Evolutionary conservation across 2,797 vertebrate species (phyloP), one percentile per base, ranked within the genome.

Genomic region (Hippocampus kuda): DNA sequence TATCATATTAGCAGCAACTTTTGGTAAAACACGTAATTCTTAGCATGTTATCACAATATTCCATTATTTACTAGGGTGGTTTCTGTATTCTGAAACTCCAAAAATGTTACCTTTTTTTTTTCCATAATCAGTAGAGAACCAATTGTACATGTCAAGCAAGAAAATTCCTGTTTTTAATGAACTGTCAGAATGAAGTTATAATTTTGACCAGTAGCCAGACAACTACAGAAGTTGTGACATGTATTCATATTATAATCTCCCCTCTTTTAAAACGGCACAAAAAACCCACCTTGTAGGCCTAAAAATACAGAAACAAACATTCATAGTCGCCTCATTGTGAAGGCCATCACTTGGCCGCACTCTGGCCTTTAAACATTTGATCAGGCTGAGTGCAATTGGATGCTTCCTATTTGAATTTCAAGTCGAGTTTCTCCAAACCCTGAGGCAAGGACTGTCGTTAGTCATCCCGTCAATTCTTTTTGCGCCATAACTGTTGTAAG

Each of bases 381-480:
- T 65, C 7, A 1, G 6, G 13, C 7, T 26, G 13, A 48, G 63
- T 16, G 3, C 24, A 10, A 27, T 26, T 46, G 44, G 16, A 48
- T 48, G 10, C 18, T 48, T 48, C 63, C 24, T 48, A 65, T 65
- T 65, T 65, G 63, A 65, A 26, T 68, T 60, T 76, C 34, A 68
- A 26, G 30, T 48, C 46, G 51, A 68, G 70, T 70, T 64, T 72
- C 71, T 26, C 42, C 20, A 5, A 74, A 68, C 68, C 84, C 80
- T 44, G 2, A 24, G 76, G 83, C 80, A 61, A 74, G 79, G 72
- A 67, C 72, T 86, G 84, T 73, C 83, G 81, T 79, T 77, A 74
- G 63, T 53, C 48, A 84, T 86, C 74, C 72, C 74, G 64, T 85
- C 75, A 72, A 59, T 84, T 78, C 75, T 69, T 82, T 69, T 77